A percentile compares a stretch with the other conserved stretches of the same genome.
Conservation (phyloP, 2,113 vertebrate genomes). For the Naja naja region DNA sequence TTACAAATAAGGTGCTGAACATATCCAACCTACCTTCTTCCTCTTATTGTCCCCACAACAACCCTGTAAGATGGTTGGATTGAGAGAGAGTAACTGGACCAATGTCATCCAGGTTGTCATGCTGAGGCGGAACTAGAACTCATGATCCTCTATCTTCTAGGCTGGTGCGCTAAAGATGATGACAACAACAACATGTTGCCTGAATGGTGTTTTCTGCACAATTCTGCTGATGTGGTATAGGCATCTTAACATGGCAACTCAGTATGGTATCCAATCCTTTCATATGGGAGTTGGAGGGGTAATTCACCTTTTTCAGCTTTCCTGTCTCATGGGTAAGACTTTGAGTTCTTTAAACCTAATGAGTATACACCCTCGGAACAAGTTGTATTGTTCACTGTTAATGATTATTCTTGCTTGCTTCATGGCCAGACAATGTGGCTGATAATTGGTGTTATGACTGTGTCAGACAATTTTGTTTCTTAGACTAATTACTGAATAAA, state of each 20-base stretch:
- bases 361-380: neutral
- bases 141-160: too few relatives aligned
- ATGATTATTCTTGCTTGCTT: neutral
- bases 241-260: neutral
- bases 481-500: neutral
- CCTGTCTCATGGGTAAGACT: neutral
- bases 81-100: too few relatives aligned
- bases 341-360: neutral
- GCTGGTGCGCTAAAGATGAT: neutral
- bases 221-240: neutral
- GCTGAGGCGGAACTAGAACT: too few relatives aligned
- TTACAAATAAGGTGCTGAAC: too few relatives aligned
- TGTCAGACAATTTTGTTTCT: neutral
- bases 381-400: neutral
- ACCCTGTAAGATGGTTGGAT: too few relatives aligned
- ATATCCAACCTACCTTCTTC: too few relatives aligned
- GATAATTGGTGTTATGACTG: neutral
- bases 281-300: neutral
- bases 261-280: neutral
- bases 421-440: neutral
- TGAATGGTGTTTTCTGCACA: too few relatives aligned
- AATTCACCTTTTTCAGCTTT: neutral
- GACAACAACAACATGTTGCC: too few relatives aligned
- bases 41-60: too few relatives aligned
- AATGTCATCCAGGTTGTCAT: too few relatives aligned